A percentile compares a stretch with the other conserved stretches of the same genome.
These are phyloP conservation scores for Hypomecis punctinalis DNA, from an alignment of 2,888 invertebrate genomes.

Conservation along the genomic window DNA sequence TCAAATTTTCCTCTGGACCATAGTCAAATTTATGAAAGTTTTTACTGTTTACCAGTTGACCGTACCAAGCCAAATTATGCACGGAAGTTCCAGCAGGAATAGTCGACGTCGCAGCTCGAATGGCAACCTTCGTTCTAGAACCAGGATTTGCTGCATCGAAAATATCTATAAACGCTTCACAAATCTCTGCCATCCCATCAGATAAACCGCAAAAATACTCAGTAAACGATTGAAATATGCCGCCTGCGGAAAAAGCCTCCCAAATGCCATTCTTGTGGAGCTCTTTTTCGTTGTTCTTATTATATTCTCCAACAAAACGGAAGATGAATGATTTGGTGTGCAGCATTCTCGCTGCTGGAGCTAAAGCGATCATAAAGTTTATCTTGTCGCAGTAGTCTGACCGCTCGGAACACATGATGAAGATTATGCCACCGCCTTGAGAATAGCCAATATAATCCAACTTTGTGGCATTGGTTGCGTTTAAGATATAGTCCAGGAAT, in stretches of 20 bases:
- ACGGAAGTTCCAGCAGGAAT: conserved; percentile 66
- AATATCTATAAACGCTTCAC: conserved; percentile 51
- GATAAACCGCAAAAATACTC: conserved; percentile 58
- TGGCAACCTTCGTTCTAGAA: conserved; percentile 55
- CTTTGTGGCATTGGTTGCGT: conserved; percentile 52
- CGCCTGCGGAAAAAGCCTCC: conserved; percentile 60
- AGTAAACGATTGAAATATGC: conserved; percentile 52
- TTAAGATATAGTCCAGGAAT: conserved; percentile 63
- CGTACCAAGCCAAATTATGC: conserved; percentile 63
- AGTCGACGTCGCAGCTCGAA: conserved; percentile 51
- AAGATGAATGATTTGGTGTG: conserved; percentile 65
- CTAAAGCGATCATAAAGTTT: conserved; percentile 84
- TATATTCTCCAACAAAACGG: conserved; percentile 38
- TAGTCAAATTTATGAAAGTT: conserved; percentile 65
- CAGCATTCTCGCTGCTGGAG: conserved; percentile 84
- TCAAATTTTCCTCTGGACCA: conserved; percentile 57
- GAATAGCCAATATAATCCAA: conserved; percentile 89
- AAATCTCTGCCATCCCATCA: conserved; percentile 48
- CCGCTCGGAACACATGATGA: conserved; percentile 86
- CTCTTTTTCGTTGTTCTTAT: conserved; percentile 42
- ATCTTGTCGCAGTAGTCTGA: conserved; percentile 88
- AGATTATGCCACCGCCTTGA: conserved; percentile 88
- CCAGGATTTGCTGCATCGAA: conserved; percentile 54
- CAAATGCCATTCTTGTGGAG: conserved; percentile 47
- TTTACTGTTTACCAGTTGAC: conserved; percentile 54